Evolutionary conservation across 2,888 invertebrate genomes (phyloP).

Genomic region (Netelia melanura): DNA sequence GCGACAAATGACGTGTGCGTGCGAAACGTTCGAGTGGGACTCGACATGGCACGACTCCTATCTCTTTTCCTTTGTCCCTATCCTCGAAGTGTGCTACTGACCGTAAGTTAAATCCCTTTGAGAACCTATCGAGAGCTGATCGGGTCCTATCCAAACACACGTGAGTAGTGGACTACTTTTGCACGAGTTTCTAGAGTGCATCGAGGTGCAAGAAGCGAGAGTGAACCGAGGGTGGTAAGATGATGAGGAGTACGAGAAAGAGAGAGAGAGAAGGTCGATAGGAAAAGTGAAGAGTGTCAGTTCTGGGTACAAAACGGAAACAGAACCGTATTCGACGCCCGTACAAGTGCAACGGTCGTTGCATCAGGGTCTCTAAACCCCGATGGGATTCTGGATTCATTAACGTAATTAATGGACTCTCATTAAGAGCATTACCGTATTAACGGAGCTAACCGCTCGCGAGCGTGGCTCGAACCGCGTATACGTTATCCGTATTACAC

Average conservation of each 20-base stretch:
- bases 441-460: conserved; percentile 35
- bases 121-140: too few species aligned
- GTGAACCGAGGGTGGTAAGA: conserved; percentile 27
- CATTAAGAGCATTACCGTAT: conserved; percentile 78
- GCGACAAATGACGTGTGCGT: background rate
- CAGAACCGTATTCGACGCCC: conserved; percentile 15
- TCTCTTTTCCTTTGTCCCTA: background rate
- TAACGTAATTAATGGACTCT: conserved; percentile 80
- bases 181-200: background rate
- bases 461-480: background rate
- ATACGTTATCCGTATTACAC: background rate
- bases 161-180: conserved; percentile 23
- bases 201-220: background rate
- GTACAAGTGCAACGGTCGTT: conserved; percentile 37
- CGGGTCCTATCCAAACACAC: conserved; percentile 14
- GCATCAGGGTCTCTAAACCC: conserved; percentile 63
- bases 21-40: background rate
- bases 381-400: conserved; percentile 79
- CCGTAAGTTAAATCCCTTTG: too few species aligned
- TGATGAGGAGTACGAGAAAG: conserved; percentile 46
- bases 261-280: conserved; percentile 36
- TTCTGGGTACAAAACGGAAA: conserved; percentile 13
- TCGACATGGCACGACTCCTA: background rate
- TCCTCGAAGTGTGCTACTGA: background rate
- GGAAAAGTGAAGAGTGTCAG: background rate